Evolutionary conservation across 2,113 vertebrate genomes (phyloP).

Genomic region (Scortum barcoo): DNA sequence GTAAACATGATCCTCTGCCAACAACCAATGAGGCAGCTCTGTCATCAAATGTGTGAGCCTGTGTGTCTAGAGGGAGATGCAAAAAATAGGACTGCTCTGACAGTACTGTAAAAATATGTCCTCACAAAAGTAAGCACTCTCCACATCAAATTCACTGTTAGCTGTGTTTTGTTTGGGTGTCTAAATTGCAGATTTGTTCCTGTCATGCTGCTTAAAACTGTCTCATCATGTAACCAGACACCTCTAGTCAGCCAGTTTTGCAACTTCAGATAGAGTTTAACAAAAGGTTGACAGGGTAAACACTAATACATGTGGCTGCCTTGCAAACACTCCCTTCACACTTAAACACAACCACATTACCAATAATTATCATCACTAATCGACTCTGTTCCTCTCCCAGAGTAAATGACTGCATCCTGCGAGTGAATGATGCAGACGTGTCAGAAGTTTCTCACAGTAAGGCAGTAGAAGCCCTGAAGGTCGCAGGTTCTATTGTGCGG

Average conservation of each 20-base stretch:
- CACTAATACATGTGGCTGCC: not conserved
- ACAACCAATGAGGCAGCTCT: conserved; percentile 2
- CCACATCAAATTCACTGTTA: too few species aligned
- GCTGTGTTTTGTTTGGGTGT: not conserved
- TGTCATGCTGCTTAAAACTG: not conserved
- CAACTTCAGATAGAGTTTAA: not conserved
- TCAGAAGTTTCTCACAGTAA: conserved; percentile 96
- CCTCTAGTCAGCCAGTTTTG: not conserved
- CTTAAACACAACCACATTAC: not conserved
- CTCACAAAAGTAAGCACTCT: not conserved
- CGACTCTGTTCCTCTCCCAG: conserved; percentile 73
- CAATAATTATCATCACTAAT: not conserved
- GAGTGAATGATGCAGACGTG: conserved; percentile 95
- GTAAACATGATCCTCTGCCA: conserved; percentile 3
- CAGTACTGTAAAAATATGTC: not conserved
- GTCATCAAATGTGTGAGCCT: not conserved
- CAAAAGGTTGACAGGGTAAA: not conserved
- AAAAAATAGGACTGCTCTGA: not conserved
- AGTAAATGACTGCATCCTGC: conserved; percentile 96
- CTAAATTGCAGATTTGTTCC: not conserved
- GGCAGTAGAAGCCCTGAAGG: conserved; percentile 95
- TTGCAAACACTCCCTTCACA: not conserved
- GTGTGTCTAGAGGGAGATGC: conserved; percentile 1
- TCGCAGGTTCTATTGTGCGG: conserved; percentile 93
- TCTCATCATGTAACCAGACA: not conserved